These are phyloP conservation scores for Buceros bicornis DNA, from an alignment of 2,797 vertebrate genomes.

Conservation along the genomic window DNA sequence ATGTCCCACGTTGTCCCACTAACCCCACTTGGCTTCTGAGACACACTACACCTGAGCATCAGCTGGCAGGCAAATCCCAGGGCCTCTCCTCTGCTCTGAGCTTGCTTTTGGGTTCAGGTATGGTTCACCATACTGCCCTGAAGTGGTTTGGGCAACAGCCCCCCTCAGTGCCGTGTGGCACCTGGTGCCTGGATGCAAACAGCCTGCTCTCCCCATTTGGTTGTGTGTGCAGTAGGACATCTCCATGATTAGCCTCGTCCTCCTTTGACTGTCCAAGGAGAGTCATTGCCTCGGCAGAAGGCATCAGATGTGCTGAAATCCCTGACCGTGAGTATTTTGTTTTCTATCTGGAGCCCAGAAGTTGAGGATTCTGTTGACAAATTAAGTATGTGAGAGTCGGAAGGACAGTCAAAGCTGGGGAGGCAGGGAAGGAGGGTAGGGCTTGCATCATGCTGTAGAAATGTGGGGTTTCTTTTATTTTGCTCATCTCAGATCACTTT, in stretches of 20 bases:
- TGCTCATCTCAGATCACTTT: not conserved
- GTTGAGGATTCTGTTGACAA: not conserved
- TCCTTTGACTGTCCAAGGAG: not conserved
- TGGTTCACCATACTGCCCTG: not conserved
- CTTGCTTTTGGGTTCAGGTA: not conserved
- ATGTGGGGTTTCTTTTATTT: not conserved
- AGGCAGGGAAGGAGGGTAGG: not conserved
- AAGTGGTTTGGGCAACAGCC: not conserved
- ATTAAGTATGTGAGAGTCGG: not conserved
- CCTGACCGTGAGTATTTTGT: not conserved
- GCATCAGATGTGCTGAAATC: not conserved
- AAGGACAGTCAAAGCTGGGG: not conserved
- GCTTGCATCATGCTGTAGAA: not conserved
- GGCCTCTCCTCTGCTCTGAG: not conserved
- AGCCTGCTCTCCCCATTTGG: not conserved
- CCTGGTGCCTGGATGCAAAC: too few species aligned
- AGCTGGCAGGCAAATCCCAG: not conserved
- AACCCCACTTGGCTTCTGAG: not conserved
- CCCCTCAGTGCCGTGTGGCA: rapidly evolving
- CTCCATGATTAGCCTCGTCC: not conserved
- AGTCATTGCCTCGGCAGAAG: not conserved
- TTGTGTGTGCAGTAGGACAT: rapidly evolving
- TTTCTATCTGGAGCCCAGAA: not conserved
- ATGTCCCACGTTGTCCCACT: rapidly evolving
- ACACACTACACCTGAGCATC: rapidly evolving